Evolutionary conservation across 2,113 vertebrate species (phyloP).

Genomic region (Thunnus thynnus): DNA sequence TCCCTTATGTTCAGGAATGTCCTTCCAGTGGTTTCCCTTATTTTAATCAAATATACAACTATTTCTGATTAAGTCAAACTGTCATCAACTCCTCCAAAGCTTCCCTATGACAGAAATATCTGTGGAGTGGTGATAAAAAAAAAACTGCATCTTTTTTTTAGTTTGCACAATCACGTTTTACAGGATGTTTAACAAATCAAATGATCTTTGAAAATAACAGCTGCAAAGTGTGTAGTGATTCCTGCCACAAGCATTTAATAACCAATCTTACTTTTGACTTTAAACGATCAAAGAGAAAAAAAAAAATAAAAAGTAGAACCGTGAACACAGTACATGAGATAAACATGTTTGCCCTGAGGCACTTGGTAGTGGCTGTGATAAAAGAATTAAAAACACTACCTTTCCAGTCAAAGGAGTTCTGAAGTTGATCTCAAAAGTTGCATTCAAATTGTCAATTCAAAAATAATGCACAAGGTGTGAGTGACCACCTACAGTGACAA

Average conservation of each 20-base stretch:
- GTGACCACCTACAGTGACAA: slow-evolving; percentile 62
- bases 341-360: slow-evolving; percentile 76
- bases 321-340: slow-evolving; percentile 68
- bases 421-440: slow-evolving; percentile 60
- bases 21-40: slow-evolving; percentile 3
- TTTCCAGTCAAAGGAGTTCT: slow-evolving; percentile 51
- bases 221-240: slow-evolving; percentile 32
- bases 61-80: slow-evolving; percentile 15
- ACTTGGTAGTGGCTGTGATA: slow-evolving; percentile 72
- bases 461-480: slow-evolving; percentile 76
- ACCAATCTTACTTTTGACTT: slow-evolving; percentile 25
- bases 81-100: neutral
- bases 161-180: slow-evolving; percentile 26
- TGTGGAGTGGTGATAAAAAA: neutral
- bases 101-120: no score
- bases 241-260: slow-evolving; percentile 50
- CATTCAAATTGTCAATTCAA: slow-evolving; percentile 77
- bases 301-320: slow-evolving; percentile 7
- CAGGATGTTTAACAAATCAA: neutral
- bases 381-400: slow-evolving; percentile 66
- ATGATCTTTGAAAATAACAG: slow-evolving; percentile 18
- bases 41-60: neutral
- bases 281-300: slow-evolving; percentile 26
- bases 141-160: slow-evolving; percentile 3
- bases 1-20: slow-evolving; percentile 6